Conservation (phyloP, 2,113 vertebrate species). For the Chloropsis cyanopogon region DNA sequence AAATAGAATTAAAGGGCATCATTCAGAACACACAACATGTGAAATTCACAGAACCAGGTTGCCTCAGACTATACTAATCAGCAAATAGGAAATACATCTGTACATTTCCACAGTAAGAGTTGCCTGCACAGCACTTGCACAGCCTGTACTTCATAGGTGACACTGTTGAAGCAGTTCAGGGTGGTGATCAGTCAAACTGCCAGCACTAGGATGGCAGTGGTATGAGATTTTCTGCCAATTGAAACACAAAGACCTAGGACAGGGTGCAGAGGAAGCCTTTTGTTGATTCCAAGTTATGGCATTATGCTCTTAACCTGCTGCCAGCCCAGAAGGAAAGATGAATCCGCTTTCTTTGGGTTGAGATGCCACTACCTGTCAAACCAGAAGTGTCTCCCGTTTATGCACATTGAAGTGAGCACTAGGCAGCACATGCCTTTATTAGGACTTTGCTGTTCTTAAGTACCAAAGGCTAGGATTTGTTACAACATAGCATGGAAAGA, state of each 20-base stretch:
- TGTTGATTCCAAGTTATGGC: not conserved
- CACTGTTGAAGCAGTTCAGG: not conserved
- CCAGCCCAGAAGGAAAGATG: not conserved
- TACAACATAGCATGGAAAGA: not conserved
- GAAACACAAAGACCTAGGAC: not conserved
- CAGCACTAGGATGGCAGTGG: not conserved
- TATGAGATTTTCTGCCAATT: not conserved
- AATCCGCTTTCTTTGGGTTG: not conserved
- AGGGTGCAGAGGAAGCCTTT: not conserved
- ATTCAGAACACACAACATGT: not conserved
- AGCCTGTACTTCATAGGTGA: accelerated
- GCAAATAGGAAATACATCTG: not conserved
- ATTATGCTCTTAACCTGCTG: not conserved
- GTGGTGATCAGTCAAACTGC: not conserved
- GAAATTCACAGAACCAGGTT: not conserved
- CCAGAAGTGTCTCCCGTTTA: not conserved
- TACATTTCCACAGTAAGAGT: not conserved
- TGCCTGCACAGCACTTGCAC: not conserved
- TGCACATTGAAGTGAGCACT: not conserved
- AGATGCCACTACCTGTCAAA: not conserved
- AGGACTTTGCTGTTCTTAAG: not conserved
- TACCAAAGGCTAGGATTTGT: not conserved
- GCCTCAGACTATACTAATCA: not conserved
- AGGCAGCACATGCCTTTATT: not conserved
- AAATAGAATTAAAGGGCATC: not conserved